Conservation (phyloP, 2,113 vertebrate genomes). For the Aplodontia rufa region DNA sequence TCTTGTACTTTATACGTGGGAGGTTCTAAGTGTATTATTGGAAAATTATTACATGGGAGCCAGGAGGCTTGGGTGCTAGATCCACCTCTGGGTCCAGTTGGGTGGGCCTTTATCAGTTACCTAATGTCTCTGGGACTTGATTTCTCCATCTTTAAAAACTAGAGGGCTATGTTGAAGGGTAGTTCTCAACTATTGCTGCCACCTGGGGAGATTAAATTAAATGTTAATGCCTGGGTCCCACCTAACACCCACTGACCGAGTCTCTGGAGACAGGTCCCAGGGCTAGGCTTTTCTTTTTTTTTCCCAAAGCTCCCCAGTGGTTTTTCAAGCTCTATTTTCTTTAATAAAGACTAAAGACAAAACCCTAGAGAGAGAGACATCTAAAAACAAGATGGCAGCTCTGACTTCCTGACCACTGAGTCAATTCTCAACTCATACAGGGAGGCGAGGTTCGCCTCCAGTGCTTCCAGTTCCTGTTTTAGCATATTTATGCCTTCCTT, state of each 20-base stretch:
- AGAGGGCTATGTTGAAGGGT: neutral
- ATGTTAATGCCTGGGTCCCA: neutral
- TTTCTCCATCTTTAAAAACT: neutral
- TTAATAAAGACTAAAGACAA: constrained; percentile 1
- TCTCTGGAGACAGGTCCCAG: neutral
- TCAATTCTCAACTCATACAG: neutral
- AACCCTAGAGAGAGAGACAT: neutral
- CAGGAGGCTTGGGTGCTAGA: neutral
- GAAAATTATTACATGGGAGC: neutral
- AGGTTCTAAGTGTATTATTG: neutral
- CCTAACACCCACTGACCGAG: neutral
- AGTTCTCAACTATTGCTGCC: neutral
- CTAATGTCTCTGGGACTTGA: neutral
- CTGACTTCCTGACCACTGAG: neutral
- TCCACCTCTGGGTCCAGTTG: neutral
- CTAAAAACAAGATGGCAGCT: neutral
- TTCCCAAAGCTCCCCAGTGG: neutral
- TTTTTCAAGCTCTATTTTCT: neutral
- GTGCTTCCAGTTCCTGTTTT: neutral
- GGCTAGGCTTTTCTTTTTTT: neutral
- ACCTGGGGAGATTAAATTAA: neutral
- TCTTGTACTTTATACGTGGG: neutral
- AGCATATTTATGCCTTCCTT: neutral
- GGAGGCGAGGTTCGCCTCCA: neutral
- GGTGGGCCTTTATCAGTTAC: neutral